Conservation (phyloP, 2,888 invertebrate genomes). For the Sialis fuliginosa region DNA sequence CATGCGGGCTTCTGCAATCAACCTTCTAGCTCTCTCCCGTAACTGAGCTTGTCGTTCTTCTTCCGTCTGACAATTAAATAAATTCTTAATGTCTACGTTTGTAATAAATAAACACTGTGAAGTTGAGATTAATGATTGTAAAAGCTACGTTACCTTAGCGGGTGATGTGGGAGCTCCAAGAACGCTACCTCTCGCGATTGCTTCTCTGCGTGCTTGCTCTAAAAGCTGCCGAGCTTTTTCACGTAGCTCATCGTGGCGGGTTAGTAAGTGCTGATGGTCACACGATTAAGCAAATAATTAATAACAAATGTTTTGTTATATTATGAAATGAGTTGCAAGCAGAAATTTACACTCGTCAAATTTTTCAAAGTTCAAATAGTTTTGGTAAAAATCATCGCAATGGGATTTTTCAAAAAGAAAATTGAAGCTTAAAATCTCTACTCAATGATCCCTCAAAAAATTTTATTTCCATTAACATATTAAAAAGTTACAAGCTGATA, state of each 20-base stretch:
- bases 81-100: neutral
- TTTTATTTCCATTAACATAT: too few species aligned
- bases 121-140: slow-evolving; percentile 7
- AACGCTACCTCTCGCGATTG: slow-evolving; percentile 26
- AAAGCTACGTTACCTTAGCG: slow-evolving; percentile 24
- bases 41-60: slow-evolving; percentile 75
- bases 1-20: slow-evolving; percentile 73
- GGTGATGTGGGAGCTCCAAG: slow-evolving; percentile 20
- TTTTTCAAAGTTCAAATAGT: neutral
- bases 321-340: too few species aligned
- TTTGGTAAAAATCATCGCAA: too few species aligned
- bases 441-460: too few species aligned
- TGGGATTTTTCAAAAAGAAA: too few species aligned
- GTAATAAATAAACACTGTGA: slow-evolving; percentile 14
- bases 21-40: slow-evolving; percentile 70
- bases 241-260: slow-evolving; percentile 68
- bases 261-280: slow-evolving; percentile 47
- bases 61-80: slow-evolving; percentile 31
- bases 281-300: slow-evolving; percentile 13
- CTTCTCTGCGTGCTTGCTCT: slow-evolving; percentile 59
- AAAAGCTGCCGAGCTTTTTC: slow-evolving; percentile 69
- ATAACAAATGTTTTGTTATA: neutral
- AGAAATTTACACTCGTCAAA: neutral
- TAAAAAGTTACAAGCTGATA: too few species aligned
- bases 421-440: too few species aligned